Conservation (phyloP, 2,797 vertebrate genomes). For the Silurus lanzhouensis region DNA sequence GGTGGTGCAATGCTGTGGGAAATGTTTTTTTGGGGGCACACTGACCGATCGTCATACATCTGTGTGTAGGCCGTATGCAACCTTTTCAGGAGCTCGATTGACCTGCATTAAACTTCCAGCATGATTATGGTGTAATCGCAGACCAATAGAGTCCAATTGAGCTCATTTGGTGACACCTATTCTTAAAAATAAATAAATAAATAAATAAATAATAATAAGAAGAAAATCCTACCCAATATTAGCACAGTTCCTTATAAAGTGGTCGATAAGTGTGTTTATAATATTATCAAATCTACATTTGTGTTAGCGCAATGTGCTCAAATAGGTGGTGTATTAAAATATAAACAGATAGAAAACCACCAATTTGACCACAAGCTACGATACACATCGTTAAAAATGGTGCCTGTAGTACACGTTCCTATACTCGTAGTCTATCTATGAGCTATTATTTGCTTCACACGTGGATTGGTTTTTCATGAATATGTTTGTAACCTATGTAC, state of each 20-base stretch:
- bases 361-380: neutral
- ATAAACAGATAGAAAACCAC: neutral
- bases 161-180: too few relatives aligned
- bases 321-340: neutral
- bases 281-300: neutral
- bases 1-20: neutral
- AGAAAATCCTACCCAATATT: neutral
- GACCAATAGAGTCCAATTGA: neutral
- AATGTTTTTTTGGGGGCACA: neutral
- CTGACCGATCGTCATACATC: too few relatives aligned
- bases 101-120: neutral
- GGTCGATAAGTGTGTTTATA: neutral
- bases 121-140: neutral
- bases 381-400: neutral
- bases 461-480: neutral
- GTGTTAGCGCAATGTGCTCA: neutral
- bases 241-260: neutral
- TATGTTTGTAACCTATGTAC: neutral
- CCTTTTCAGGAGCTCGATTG: neutral
- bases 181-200: too few relatives aligned
- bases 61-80: neutral
- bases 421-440: neutral
- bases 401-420: too few relatives aligned
- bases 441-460: too few relatives aligned
- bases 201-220: neutral